Percentiles rank a stretch among this genome's conserved stretches.
Evolutionary conservation across 2,797 vertebrate genomes (phyloP).

Genomic region (Cirrhinus mrigala): DNA sequence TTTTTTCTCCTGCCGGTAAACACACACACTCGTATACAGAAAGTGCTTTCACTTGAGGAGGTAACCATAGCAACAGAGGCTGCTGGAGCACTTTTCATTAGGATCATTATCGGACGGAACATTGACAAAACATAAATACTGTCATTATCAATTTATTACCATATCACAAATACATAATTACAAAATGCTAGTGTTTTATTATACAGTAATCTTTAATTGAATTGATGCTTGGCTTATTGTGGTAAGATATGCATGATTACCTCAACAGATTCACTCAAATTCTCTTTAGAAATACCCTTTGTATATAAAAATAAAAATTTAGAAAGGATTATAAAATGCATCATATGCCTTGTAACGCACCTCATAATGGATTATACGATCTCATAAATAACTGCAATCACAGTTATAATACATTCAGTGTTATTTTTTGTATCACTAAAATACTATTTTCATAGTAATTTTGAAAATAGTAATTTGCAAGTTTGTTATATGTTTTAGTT

Average conservation of each 20-base stretch:
- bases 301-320: no score
- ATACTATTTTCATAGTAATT: no score
- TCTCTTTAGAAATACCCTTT: no score
- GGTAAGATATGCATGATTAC: background rate
- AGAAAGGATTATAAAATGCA: background rate
- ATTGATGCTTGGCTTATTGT: background rate
- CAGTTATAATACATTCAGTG: no score
- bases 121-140: background rate
- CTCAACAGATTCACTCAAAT: background rate
- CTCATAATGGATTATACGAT: background rate
- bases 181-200: background rate
- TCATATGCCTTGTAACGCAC: background rate
- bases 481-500: no score
- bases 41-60: background rate
- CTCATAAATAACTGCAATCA: background rate
- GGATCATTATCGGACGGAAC: background rate
- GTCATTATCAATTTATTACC: background rate
- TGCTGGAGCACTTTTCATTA: constrained; percentile 7
- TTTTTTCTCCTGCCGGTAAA: background rate
- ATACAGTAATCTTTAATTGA: background rate
- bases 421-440: no score
- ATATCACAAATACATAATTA: constrained; percentile 8
- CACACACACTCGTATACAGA: background rate
- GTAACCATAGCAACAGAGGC: constrained; percentile 28
- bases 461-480: no score